These are phyloP conservation scores for Dendrocincla fuliginosa DNA, from an alignment of 2,797 vertebrate species.

Conservation along the genomic window DNA sequence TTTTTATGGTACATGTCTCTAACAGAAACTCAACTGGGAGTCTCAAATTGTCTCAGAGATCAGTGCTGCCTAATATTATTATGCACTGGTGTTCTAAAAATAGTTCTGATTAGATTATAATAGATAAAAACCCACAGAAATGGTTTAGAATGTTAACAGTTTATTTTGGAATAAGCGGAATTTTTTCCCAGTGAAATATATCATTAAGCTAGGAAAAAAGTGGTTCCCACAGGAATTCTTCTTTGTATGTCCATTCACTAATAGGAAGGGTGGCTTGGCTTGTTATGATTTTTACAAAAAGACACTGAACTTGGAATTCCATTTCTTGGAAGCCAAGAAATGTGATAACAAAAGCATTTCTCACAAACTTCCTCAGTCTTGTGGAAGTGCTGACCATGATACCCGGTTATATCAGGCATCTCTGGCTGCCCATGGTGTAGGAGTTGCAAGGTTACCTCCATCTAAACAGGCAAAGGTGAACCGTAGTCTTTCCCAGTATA, in stretches of 20 bases:
- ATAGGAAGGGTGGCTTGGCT: neutral
- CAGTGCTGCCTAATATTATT: conserved; percentile 1
- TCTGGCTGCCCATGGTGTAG: neutral
- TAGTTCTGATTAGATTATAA: conserved; percentile 43
- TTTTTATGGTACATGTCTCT: neutral
- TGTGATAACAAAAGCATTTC: neutral
- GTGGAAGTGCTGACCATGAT: neutral
- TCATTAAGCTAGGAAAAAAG: neutral
- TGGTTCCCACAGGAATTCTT: neutral
- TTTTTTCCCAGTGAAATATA: conserved; percentile 21
- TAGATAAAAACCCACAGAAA: conserved; percentile 25
- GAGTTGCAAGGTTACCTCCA: neutral
- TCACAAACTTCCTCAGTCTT: neutral
- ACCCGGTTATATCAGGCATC: neutral
- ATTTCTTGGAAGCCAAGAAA: neutral
- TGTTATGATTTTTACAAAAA: neutral
- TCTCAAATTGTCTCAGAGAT: conserved; percentile 33
- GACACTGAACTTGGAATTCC: rapidly evolving
- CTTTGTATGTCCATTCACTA: neutral
- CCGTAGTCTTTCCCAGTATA: neutral
- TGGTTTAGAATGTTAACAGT: conserved; percentile 33
- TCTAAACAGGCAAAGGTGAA: neutral
- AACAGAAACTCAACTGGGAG: neutral
- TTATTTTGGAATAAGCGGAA: conserved; percentile 23
- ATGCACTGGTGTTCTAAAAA: conserved; percentile 35